These are phyloP conservation scores for Tretioscincus oriximinensis DNA, from an alignment of 2,113 vertebrate genomes.

Conservation along the genomic window DNA sequence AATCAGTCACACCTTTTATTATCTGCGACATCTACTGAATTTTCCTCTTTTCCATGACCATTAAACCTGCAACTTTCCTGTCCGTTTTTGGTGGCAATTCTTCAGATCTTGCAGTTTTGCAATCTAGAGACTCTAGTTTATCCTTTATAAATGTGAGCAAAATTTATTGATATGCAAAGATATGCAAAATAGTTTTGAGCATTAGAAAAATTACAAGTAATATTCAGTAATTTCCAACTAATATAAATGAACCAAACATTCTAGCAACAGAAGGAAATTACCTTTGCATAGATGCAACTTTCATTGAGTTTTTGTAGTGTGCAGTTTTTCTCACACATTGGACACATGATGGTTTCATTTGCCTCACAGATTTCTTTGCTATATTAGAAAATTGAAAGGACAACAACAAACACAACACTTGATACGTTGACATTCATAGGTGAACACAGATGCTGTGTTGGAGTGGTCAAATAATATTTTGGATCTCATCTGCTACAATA, in stretches of 20 bases:
- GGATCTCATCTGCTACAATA: too few species aligned
- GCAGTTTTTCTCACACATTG: slow-evolving; percentile 93
- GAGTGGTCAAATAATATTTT: too few species aligned
- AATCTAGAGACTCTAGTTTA: too few species aligned
- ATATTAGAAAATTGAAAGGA: slow-evolving; percentile 39
- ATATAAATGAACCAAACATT: slow-evolving; percentile 8
- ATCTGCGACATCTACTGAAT: too few species aligned
- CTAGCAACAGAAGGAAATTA: slow-evolving; percentile 46
- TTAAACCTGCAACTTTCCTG: too few species aligned
- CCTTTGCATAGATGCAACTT: slow-evolving; percentile 97
- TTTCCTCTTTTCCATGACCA: too few species aligned
- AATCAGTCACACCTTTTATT: too few species aligned
- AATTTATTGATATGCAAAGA: slow-evolving; percentile 8
- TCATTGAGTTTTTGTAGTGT: slow-evolving; percentile 89
- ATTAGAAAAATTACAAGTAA: not conserved
- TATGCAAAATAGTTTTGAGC: not conserved
- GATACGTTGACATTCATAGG: too few species aligned
- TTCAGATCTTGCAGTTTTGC: too few species aligned
- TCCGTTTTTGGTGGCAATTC: too few species aligned
- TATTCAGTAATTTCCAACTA: not conserved
- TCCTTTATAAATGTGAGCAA: too few species aligned
- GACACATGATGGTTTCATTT: slow-evolving; percentile 93
- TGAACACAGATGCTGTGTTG: too few species aligned
- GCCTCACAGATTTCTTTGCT: slow-evolving; percentile 98
- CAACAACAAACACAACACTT: not conserved